Conservation (phyloP, 2,888 invertebrate species). For the Notocelia uddmanniana region DNA sequence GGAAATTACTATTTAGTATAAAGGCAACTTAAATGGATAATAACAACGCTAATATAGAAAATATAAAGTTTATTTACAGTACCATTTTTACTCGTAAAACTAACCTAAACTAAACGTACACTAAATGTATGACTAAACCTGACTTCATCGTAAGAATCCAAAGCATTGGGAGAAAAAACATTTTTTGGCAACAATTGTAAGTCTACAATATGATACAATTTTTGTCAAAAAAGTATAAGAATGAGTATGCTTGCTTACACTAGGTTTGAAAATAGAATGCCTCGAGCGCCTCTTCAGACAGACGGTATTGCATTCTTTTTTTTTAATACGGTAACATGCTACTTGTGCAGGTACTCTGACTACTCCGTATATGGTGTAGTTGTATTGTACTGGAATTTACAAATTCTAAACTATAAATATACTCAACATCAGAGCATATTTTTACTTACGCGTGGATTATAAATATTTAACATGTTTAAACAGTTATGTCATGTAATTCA, state of each 20-base stretch:
- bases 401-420: too few relatives aligned
- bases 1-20: neutral
- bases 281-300: conserved; percentile 77
- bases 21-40: conserved; percentile 43
- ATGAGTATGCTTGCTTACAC: conserved; percentile 46
- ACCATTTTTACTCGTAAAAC: conserved; percentile 58
- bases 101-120: conserved; percentile 64
- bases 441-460: too few relatives aligned
- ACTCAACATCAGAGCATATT: too few relatives aligned
- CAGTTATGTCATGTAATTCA: too few relatives aligned
- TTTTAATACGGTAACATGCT: too few relatives aligned
- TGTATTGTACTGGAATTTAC: too few relatives aligned
- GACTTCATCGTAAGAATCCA: conserved; percentile 68
- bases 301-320: conserved; percentile 52
- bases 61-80: conserved; percentile 73
- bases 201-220: conserved; percentile 51
- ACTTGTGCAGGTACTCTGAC: neutral
- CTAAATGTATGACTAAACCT: conserved; percentile 73
- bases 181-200: conserved; percentile 71
- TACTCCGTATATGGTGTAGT: too few relatives aligned
- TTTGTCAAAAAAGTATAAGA: conserved; percentile 52
- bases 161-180: conserved; percentile 58
- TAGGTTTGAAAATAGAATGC: conserved; percentile 44
- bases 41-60: conserved; percentile 48
- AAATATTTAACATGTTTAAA: too few relatives aligned